Evolutionary conservation across 2,888 invertebrate genomes (phyloP).

Genomic region (Stenoptilia bipunctidactyla): DNA sequence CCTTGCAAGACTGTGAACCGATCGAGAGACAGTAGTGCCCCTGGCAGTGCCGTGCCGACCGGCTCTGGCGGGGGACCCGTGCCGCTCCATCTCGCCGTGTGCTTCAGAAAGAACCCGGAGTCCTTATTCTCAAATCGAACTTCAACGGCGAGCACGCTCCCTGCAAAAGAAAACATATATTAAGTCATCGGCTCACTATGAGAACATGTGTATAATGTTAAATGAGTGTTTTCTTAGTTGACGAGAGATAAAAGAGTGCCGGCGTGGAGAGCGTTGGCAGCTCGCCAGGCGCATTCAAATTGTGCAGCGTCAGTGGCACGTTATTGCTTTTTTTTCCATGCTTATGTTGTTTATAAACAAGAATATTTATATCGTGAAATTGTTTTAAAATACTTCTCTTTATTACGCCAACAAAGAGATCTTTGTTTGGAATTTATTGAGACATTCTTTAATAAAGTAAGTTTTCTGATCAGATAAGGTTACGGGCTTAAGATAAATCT

Average conservation of each 20-base stretch:
- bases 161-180: conserved; percentile 55
- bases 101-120: conserved; percentile 91
- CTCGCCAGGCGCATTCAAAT: conserved; percentile 41
- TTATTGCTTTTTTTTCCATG: neutral
- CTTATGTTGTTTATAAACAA: conserved; percentile 4
- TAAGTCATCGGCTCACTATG: conserved; percentile 25
- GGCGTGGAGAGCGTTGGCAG: conserved; percentile 39
- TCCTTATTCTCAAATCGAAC: conserved; percentile 94
- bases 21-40: conserved; percentile 84
- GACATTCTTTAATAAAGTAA: neutral
- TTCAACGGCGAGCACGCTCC: conserved; percentile 79
- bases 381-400: neutral
- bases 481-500: neutral
- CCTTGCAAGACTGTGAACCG: conserved; percentile 93
- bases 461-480: neutral
- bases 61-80: conserved; percentile 59
- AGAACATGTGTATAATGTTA: conserved; percentile 37
- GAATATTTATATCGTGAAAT: neutral
- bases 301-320: conserved; percentile 23
- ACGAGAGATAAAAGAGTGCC: conserved; percentile 48
- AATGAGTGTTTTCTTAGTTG: conserved; percentile 40
- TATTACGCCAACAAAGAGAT: neutral
- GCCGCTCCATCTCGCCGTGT: conserved; percentile 80
- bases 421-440: neutral
- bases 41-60: conserved; percentile 64